Base-by-base conservation (phyloP, 2,113 vertebrate genomes). In the Malurus cyaneus region DNA sequence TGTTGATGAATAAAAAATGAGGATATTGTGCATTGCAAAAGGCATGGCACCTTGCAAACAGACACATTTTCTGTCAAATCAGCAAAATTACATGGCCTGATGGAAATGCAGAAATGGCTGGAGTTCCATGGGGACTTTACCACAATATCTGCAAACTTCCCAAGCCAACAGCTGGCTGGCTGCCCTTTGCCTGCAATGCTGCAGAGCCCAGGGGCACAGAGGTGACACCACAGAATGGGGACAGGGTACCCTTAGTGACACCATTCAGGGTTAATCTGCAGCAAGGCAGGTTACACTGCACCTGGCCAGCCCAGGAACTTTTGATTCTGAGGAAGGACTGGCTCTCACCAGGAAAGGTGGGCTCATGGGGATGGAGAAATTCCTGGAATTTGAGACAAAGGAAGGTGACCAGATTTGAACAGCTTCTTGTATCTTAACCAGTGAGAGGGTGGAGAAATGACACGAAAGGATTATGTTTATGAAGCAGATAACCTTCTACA, bases 141-240 rank as follows among this genome's bases (percentile, higher is more conserved):
- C 12, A 24, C 28, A 28, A 53, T 53, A 39, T 6, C n/a, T 54
- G 12, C 18, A 28, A 39, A 39, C n/a, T 71, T 50, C 56, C 39
- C 53, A 60, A 18, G 32, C 14, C 0, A 0, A 3, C 36, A 69
- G 15, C 50, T 80, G 81, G 12, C 31, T 14, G 60, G 32, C 47
- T 88, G 42, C 50, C 59, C 9, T 0, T 5, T 18, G 20, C 52
- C 57, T 25, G 34, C 52, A 82, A 25, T 6, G 4, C 42, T 26
- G 14, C 57, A 32, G 42, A 23, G 13, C 34, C 66, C 1, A 0
- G 67, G 31, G 78, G 18, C 56, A 52, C 44, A 41, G 88, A 32
- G 41, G 34, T 29, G 64, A 62, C 3, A 4, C 47, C 18, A 3
- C 0, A 0, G n/a, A 49, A 39, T 17, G n/a, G 46, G 32, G 24